Evolutionary conservation across 1,140 invertebrate species (phyloP), one percentile per base, ranked within the genome.

Genomic region (Megathymus violae): DNA sequence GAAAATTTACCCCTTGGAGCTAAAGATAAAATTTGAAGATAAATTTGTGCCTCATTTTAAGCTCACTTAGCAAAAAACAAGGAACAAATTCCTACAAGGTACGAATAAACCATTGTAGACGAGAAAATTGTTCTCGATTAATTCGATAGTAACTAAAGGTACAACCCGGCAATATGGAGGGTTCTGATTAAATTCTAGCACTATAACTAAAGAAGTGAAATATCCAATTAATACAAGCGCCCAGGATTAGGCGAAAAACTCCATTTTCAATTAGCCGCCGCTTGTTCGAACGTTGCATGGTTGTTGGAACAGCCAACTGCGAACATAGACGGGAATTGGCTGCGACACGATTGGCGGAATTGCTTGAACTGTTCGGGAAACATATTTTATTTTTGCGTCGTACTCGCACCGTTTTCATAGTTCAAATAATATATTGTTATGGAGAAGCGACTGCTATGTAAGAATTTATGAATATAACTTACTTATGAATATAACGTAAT

Each of bases 201-300:
- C 38, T 58, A 58, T 44, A 58, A 58, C 40, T 44, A 44, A 58
- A 44, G 40, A 44, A 58, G 40, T 44, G 40, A 58, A 58, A 58
- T 66, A 60, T 71, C 67, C 61, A 56, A 73, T 67, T 69, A 75
- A 59, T 36, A 27, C 67, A 16, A 66, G 59, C 64, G 36, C 46
- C 48, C 47, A 40, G 68, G 73, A 78, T 80, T 84, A 80, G 67
- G 62, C 63, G 69, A 76, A 78, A 85, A 88, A 79, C 70, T 59
- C 79, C 71, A 69, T 78, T 85, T 88, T 81, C 83, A 88, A 88
- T 88, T 88, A 88, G 77, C 74, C 62, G 31, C 60, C 70, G 71
- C 82, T 82, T 88, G 82, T 85, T 71, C 65, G 62, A 41, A 46
- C 38, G 44, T 56, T 62, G 54, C 41, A 52, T 22, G 19, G 19